Percentiles rank a stretch among this genome's conserved stretches.
These are phyloP conservation scores for Anagrus nilaparvatae DNA, from an alignment of 1,140 invertebrate genomes.

Conservation along the genomic window DNA sequence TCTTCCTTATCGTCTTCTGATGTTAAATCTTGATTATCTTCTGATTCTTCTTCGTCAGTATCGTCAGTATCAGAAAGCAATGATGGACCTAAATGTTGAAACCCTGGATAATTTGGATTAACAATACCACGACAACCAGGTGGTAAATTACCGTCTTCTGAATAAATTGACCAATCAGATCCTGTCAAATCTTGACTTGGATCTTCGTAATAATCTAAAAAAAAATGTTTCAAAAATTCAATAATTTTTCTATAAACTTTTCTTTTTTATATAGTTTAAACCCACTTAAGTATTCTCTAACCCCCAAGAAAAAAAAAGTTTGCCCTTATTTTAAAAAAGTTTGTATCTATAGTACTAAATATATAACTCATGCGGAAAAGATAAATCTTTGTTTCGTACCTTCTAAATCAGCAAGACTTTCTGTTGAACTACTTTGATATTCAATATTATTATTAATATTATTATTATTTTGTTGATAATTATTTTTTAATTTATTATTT, in stretches of 20 bases:
- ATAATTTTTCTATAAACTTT: neutral
- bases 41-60: conserved; percentile 40
- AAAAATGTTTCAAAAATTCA: neutral
- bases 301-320: too few species aligned
- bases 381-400: conserved; percentile 28
- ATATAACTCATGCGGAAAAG: neutral
- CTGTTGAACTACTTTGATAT: conserved; percentile 32
- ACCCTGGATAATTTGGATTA: conserved; percentile 69
- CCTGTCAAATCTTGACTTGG: conserved; percentile 22
- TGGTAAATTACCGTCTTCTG: conserved; percentile 33
- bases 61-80: conserved; percentile 39
- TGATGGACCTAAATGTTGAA: conserved; percentile 38
- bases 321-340: too few species aligned
- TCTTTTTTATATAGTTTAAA: neutral
- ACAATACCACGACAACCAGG: conserved; percentile 51
- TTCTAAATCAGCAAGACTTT: conserved; percentile 39
- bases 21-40: conserved; percentile 1
- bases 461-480: conserved; percentile 25
- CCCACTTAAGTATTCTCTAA: too few species aligned
- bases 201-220: conserved; percentile 24
- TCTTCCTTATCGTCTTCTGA: conserved; percentile 1
- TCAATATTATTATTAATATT: conserved; percentile 20
- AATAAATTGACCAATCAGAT: conserved; percentile 38
- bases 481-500: neutral
- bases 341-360: too few species aligned